phyloP scores from a whole-genome alignment of 2,888 invertebrate species.

The Tromatobia lineatoria region DNA sequence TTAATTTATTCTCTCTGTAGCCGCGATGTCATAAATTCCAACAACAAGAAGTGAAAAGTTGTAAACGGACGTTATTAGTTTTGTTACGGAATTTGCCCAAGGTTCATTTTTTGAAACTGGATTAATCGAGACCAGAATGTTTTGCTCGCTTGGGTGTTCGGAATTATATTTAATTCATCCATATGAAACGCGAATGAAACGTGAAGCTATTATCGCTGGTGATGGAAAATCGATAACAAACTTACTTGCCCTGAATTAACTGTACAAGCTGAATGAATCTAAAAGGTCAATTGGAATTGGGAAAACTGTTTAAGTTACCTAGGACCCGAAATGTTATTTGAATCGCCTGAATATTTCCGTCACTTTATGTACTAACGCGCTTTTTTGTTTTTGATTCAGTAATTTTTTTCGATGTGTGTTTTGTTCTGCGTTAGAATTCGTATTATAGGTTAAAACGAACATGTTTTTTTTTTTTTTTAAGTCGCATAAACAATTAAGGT shows the following conservation, averaged over 20 bases:
- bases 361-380: too few species aligned
- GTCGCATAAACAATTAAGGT: too few species aligned
- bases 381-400: too few species aligned
- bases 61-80: background rate
- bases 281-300: background rate
- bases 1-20: background rate
- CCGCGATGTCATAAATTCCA: background rate
- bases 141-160: background rate
- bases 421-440: too few species aligned
- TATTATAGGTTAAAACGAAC: too few species aligned
- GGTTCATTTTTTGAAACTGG: background rate
- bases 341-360: too few species aligned
- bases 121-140: background rate
- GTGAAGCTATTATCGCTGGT: background rate
- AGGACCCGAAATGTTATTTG: too few species aligned
- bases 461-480: too few species aligned
- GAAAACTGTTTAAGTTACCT: too few species aligned
- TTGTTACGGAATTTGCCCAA: background rate
- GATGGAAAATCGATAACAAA: conserved; percentile 32
- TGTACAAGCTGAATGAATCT: background rate
- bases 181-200: background rate
- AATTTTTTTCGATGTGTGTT: too few species aligned
- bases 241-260: background rate
- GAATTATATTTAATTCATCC: background rate
- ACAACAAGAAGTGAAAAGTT: background rate